Percentiles rank a stretch among this genome's conserved stretches.
Conservation (phyloP, 2,888 invertebrate species). For the Loripinus fragilis region DNA sequence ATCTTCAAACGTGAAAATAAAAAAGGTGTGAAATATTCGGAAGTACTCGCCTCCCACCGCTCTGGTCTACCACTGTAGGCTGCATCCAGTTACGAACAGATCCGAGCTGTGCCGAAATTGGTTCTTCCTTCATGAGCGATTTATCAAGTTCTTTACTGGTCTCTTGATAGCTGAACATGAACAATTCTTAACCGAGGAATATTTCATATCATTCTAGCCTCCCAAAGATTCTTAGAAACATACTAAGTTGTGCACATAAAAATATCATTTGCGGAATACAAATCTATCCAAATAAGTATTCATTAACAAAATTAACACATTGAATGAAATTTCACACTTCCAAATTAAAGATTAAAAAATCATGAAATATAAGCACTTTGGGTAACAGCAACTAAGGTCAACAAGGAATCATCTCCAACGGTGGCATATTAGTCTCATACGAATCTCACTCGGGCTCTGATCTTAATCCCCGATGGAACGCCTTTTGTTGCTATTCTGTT, state of each 20-base stretch:
- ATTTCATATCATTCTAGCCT: conserved; percentile 5
- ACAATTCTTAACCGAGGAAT: not conserved
- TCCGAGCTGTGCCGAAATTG: conserved; percentile 67
- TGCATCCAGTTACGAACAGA: conserved; percentile 83
- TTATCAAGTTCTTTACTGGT: conserved; percentile 20
- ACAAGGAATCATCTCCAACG: conserved; percentile 44
- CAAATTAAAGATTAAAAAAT: not conserved
- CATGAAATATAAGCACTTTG: conserved; percentile 23
- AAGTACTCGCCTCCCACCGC: conserved; percentile 66
- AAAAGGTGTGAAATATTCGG: conserved; percentile 31
- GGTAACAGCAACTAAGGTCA: conserved; percentile 53
- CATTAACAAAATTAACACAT: not conserved
- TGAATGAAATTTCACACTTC: conserved; percentile 7
- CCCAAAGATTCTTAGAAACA: not conserved
- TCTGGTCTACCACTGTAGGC: conserved; percentile 79
- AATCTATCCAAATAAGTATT: not conserved
- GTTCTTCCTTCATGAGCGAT: conserved; percentile 78
- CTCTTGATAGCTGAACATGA: conserved; percentile 21
- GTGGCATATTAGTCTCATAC: conserved; percentile 62
- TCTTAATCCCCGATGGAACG: conserved; percentile 76
- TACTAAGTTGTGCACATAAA: not conserved
- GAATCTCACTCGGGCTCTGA: conserved; percentile 70
- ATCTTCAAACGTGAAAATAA: conserved; percentile 23
- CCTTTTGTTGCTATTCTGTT: conserved; percentile 81
- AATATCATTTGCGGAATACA: not conserved